Base-by-base conservation (phyloP, 1,140 invertebrate genomes). In the Rhyzopertha dominica region DNA sequence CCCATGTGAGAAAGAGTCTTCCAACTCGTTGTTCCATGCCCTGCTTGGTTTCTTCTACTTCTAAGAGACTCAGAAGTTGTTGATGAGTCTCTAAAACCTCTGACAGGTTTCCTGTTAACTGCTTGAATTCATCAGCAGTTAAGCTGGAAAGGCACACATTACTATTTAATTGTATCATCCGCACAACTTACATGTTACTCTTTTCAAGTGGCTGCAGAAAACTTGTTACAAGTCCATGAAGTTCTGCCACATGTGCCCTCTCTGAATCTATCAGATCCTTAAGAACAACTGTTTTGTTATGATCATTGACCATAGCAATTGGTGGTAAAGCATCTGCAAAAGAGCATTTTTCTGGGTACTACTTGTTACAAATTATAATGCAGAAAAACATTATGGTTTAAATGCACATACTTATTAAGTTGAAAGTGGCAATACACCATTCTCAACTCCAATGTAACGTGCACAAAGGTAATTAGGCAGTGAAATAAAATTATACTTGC, bases 241-340 rank as follows among this genome's bases (percentile, higher is more conserved):
- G 72, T 71, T 95, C 92, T 22, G 81, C 79, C 23, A 95, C 84
- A 75, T 94, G 87, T 1, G 85, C 82, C 58, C 79, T 83, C 69
- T 98, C 93, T 17, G 91, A 94, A 59, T 95, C 91, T 44, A 94
- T 81, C 18, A 98, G 79, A 74, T 95, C 93, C 66, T 90, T 88
- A 31, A 96, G 70, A n/a, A 95, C 89, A 54, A 92, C 54, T 23
- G 42, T 54, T 45, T 58, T 57, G 46, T 64, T 62, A 38, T 64
- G 53, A 30, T 61, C 62, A 36, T 62, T 54, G 43, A 59, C 60
- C 24, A 47, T 26, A 26, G 55, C 49, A 9, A 45, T 29, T 1
- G 58, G 54, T 31, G 53, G 51, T 7, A 56, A 49, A 31, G 49
- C 51, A 54, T 63, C 61, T 63, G 37, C 25, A 56, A 54, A n/a